Evolutionary conservation across 2,797 vertebrate species (phyloP).

Genomic region (Paratrypauchen microcephalus): DNA sequence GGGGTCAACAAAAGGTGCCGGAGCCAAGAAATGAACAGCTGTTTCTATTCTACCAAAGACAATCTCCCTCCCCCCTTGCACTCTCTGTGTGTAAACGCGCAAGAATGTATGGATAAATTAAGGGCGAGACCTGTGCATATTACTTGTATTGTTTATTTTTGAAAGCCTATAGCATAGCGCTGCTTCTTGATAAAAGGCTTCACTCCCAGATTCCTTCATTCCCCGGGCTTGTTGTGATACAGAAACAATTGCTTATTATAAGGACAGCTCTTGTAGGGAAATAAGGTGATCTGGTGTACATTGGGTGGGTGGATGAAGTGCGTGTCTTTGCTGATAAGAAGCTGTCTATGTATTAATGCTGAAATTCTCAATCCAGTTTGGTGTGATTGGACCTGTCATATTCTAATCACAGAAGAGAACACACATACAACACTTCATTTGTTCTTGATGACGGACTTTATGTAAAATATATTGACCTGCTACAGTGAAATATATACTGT

Average conservation of each 20-base stretch:
- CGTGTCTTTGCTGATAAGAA: slow-evolving; percentile 52
- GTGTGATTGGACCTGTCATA: slow-evolving; percentile 65
- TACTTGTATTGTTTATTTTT: slow-evolving; percentile 69
- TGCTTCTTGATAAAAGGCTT: slow-evolving; percentile 74
- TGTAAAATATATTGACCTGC: slow-evolving; percentile 17
- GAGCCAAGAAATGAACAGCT: slow-evolving; percentile 92
- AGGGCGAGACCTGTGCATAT: slow-evolving; percentile 80
- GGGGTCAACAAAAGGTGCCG: slow-evolving; percentile 93
- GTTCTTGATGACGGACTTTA: slow-evolving; percentile 22
- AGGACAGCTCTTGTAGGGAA: slow-evolving; percentile 71
- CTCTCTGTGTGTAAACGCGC: slow-evolving; percentile 67
- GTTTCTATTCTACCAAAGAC: slow-evolving; percentile 76
- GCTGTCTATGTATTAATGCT: slow-evolving; percentile 65
- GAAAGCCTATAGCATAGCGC: slow-evolving; percentile 56
- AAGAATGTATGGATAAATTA: slow-evolving; percentile 82
- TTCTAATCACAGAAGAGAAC: slow-evolving; percentile 53
- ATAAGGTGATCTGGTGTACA: slow-evolving; percentile 67
- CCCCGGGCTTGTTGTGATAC: slow-evolving; percentile 62
- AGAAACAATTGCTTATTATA: slow-evolving; percentile 81
- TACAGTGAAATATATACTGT: slow-evolving; percentile 16
- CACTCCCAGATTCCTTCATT: slow-evolving; percentile 69
- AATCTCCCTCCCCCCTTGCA: slow-evolving; percentile 43
- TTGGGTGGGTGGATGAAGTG: slow-evolving; percentile 48
- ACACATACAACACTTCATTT: slow-evolving; percentile 48
- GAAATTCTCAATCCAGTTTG: slow-evolving; percentile 50